Conservation (phyloP, 2,888 invertebrate genomes). For the Arge pagana region DNA sequence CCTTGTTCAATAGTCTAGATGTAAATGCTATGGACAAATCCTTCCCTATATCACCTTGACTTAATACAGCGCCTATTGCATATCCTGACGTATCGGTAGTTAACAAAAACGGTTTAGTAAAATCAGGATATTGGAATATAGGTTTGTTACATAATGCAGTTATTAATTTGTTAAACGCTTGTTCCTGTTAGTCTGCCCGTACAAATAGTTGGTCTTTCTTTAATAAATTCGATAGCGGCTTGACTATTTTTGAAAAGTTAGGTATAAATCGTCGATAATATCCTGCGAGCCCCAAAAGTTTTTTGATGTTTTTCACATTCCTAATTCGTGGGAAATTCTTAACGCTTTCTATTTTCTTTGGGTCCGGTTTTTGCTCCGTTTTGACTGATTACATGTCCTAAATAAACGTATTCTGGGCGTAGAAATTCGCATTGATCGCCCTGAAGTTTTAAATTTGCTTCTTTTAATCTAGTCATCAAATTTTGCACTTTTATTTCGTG, state of each 20-base stretch:
- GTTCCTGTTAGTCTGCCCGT: conserved; percentile 30
- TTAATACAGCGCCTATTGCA: conserved; percentile 28
- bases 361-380: neutral
- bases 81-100: conserved; percentile 29
- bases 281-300: conserved; percentile 38
- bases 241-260: conserved; percentile 28
- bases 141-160: conserved; percentile 24
- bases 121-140: conserved; percentile 32
- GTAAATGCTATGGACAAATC: conserved; percentile 25
- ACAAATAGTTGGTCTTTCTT: conserved; percentile 29
- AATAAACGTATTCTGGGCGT: neutral
- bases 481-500: conserved; percentile 1
- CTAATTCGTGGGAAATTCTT: too few species aligned
- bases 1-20: conserved; percentile 9
- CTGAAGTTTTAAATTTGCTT: neutral
- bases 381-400: neutral
- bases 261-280: conserved; percentile 43
- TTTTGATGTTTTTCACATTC: conserved; percentile 28
- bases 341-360: too few species aligned
- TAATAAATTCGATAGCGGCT: conserved; percentile 31
- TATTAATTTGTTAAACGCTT: conserved; percentile 30
- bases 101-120: conserved; percentile 15
- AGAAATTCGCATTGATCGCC: conserved; percentile 10
- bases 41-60: conserved; percentile 17
- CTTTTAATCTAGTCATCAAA: neutral